Conservation (phyloP, 1,140 invertebrate genomes). For the Heliconius nattereri region DNA sequence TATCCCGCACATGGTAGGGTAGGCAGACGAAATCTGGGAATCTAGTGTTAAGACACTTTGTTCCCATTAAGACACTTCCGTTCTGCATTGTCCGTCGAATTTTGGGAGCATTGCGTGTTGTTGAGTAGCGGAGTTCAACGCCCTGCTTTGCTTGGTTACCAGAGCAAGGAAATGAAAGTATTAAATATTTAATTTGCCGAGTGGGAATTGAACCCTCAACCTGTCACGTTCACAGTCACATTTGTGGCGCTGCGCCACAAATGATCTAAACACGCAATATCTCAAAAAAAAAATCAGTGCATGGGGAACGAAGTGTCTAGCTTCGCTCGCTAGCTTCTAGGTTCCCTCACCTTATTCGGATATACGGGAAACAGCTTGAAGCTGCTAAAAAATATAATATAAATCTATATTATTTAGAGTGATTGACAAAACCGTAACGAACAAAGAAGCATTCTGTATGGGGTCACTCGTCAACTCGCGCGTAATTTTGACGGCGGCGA, state of each 20-base stretch:
- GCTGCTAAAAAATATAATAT: background rate
- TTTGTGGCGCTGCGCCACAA: background rate
- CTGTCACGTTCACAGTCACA: background rate
- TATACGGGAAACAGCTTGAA: too few relatives aligned
- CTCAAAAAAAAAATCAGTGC: too few relatives aligned
- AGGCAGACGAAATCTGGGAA: background rate
- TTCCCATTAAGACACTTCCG: background rate
- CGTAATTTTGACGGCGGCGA: background rate
- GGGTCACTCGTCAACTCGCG: too few relatives aligned
- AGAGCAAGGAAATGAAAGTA: background rate
- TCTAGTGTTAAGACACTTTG: background rate
- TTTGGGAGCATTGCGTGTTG: background rate
- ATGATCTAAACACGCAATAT: background rate
- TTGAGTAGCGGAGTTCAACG: background rate
- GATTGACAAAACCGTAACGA: too few relatives aligned
- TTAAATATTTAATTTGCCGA: background rate
- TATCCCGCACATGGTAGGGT: background rate
- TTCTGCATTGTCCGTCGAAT: background rate
- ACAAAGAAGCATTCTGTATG: too few relatives aligned
- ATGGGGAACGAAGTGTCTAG: too few relatives aligned
- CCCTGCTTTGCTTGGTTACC: background rate
- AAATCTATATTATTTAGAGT: background rate
- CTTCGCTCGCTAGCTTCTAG: too few relatives aligned
- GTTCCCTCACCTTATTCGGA: too few relatives aligned
- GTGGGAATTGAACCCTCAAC: background rate